phyloP scores from a whole-genome alignment of 2,113 vertebrate species.

The Rhabdomys dilectus region DNA sequence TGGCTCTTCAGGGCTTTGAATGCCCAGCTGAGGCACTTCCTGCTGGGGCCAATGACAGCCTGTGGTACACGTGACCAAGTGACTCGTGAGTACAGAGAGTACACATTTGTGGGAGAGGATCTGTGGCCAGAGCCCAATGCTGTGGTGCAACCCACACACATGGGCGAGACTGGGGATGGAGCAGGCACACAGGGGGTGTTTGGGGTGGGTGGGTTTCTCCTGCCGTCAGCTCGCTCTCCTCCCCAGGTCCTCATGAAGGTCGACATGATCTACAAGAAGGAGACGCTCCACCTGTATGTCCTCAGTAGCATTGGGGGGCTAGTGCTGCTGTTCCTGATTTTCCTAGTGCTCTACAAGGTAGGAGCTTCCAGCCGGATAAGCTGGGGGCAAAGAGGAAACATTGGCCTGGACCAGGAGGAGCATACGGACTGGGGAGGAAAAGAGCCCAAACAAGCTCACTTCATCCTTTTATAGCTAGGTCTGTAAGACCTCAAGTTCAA shows the following conservation, averaged over 20 bases:
- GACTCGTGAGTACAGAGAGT: neutral
- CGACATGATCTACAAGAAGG: constrained; percentile 60
- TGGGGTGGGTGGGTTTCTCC: neutral
- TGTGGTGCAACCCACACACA: neutral
- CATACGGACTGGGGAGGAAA: neutral
- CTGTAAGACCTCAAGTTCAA: neutral
- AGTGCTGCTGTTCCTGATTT: constrained; percentile 73
- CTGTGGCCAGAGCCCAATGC: neutral
- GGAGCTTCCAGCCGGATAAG: neutral
- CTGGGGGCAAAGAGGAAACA: neutral
- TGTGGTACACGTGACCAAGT: neutral
- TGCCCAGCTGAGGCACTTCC: neutral
- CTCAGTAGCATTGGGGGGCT: constrained; percentile 68
- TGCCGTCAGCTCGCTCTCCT: neutral
- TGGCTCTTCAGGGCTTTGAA: neutral
- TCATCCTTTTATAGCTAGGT: neutral
- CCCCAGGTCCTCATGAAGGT: constrained; percentile 75
- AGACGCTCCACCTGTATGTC: constrained; percentile 61
- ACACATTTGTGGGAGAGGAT: neutral
- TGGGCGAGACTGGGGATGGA: neutral
- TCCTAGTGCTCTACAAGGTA: constrained; percentile 75
- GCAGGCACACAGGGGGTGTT: neutral
- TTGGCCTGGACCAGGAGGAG: neutral
- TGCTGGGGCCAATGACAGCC: neutral
- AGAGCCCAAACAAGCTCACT: neutral